Evolutionary conservation across 2,797 vertebrate species (phyloP).

Genomic region (Gadopsis bispinosus): DNA sequence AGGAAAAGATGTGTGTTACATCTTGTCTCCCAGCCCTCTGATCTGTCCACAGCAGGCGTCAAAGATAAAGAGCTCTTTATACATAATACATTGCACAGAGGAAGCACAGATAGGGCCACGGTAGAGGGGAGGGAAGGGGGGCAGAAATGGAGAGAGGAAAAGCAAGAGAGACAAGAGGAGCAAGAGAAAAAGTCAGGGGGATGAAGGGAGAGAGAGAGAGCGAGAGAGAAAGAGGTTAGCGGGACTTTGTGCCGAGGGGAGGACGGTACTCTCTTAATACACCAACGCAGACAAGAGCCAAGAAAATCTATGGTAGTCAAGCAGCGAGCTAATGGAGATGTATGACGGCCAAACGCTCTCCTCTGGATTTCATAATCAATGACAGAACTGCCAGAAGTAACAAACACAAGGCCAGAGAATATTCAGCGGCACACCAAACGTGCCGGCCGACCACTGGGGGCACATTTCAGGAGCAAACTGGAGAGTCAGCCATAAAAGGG

Average conservation of each 20-base stretch:
- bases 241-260: constrained; percentile 94
- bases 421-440: constrained; percentile 85
- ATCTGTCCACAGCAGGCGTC: constrained; percentile 91
- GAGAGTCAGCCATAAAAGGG: constrained; percentile 91
- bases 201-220: constrained; percentile 17
- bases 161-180: constrained; percentile 58
- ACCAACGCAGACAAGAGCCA: constrained; percentile 95
- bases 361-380: constrained; percentile 99
- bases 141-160: constrained; percentile 47
- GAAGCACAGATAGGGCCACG: constrained; percentile 84
- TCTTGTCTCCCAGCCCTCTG: constrained; percentile 87
- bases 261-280: constrained; percentile 91
- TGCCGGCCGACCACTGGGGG: constrained; percentile 87
- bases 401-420: constrained; percentile 94
- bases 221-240: constrained; percentile 77
- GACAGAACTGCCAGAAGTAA: constrained; percentile 94
- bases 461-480: constrained; percentile 91
- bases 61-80: constrained; percentile 96
- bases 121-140: constrained; percentile 48
- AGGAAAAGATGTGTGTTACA: constrained; percentile 86
- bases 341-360: constrained; percentile 98
- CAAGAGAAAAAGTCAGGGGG: constrained; percentile 64
- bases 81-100: constrained; percentile 93
- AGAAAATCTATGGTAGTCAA: constrained; percentile 99
- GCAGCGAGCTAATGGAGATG: constrained; percentile 98